Conservation (phyloP, 2,888 invertebrate genomes). For the Hydriomena furcata region DNA sequence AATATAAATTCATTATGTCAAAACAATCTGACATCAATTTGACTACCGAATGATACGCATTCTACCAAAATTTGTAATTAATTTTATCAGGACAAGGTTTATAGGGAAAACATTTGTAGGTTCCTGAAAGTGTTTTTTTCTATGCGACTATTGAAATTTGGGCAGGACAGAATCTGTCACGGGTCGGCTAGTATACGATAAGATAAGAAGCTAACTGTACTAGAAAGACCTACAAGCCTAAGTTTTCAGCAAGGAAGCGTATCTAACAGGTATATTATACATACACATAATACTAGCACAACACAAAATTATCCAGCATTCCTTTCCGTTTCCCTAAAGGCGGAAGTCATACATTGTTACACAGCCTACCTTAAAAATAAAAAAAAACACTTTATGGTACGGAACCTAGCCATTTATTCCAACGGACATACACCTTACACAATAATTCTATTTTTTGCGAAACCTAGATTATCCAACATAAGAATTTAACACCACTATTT, state of each 20-base stretch:
- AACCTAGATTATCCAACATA: conserved; percentile 10
- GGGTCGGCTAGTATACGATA: too few relatives aligned
- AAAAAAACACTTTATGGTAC: conserved; percentile 5
- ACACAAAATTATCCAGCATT: neutral
- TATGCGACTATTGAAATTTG: too few relatives aligned
- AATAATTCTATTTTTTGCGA: conserved; percentile 3
- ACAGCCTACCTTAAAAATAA: neutral
- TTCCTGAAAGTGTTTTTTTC: too few relatives aligned
- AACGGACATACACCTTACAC: conserved; percentile 4
- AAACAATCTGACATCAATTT: too few relatives aligned
- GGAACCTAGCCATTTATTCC: conserved; percentile 3
- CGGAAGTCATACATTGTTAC: conserved; percentile 4
- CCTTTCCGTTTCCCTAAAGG: neutral
- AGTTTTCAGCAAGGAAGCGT: neutral
- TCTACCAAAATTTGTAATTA: too few relatives aligned
- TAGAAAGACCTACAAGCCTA: too few relatives aligned
- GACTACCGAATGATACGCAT: too few relatives aligned
- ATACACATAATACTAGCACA: neutral
- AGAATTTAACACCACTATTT: conserved; percentile 13
- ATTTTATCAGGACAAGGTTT: too few relatives aligned
- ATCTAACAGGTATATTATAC: neutral
- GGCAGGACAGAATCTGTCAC: too few relatives aligned
- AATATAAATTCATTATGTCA: too few relatives aligned
- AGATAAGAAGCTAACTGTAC: too few relatives aligned
- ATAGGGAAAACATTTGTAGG: too few relatives aligned